A percentile compares a stretch with the other conserved stretches of the same genome.
phyloP scores from a whole-genome alignment of 2,888 invertebrate genomes.

The Amiota minor region DNA sequence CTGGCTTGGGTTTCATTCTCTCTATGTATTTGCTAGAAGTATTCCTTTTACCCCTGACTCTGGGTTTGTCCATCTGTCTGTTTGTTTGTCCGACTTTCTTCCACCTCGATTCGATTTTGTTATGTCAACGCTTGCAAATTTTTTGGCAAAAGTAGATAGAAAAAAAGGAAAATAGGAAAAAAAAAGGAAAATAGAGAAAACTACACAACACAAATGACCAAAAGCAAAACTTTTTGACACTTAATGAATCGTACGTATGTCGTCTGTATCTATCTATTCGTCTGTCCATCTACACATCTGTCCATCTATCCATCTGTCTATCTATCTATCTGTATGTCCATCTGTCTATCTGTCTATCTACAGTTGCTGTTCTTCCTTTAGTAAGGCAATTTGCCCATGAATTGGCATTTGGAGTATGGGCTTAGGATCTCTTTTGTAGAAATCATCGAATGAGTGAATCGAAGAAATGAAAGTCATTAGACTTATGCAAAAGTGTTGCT shows the following conservation, averaged over 20 bases:
- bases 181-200: neutral
- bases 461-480: conserved; percentile 5
- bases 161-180: neutral
- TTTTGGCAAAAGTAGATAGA: conserved; percentile 1
- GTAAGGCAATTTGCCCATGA: conserved; percentile 9
- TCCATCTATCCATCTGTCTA: too few relatives aligned
- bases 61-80: neutral
- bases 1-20: neutral
- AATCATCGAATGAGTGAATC: neutral
- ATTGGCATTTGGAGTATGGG: neutral
- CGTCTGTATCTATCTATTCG: neutral
- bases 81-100: neutral
- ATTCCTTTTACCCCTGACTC: neutral
- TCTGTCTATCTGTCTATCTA: too few relatives aligned
- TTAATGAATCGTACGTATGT: conserved; percentile 55
- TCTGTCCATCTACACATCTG: neutral
- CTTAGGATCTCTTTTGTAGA: neutral
- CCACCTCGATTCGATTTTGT: neutral
- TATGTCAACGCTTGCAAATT: conserved; percentile 25
- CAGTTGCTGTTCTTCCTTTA: neutral
- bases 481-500: conserved; percentile 18
- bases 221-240: conserved; percentile 64
- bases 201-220: conserved; percentile 55
- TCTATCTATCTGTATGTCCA: too few relatives aligned
- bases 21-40: too few relatives aligned